A percentile compares a stretch with the other conserved stretches of the same genome.
These are phyloP conservation scores for Corynorhinus townsendii DNA, from an alignment of 2,113 vertebrate species.

Conservation along the genomic window DNA sequence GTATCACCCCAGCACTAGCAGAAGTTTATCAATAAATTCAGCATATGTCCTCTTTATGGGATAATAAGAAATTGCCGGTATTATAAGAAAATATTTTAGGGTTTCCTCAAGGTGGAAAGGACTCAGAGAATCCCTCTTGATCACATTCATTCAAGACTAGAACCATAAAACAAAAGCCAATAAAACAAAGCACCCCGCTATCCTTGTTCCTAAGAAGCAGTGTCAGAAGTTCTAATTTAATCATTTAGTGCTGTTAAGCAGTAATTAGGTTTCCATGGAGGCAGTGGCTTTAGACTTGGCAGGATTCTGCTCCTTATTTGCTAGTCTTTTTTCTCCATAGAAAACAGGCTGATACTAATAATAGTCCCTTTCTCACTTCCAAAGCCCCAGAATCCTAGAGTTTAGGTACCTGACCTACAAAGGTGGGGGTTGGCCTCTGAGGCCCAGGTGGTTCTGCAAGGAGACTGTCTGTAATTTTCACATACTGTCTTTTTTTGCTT, in stretches of 20 bases:
- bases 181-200: background rate
- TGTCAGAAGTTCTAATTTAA: background rate
- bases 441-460: background rate
- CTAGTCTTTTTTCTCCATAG: background rate
- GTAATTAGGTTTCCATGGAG: background rate
- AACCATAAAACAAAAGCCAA: constrained; percentile 4
- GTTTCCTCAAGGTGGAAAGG: constrained; percentile 11
- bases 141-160: background rate
- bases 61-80: background rate
- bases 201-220: background rate
- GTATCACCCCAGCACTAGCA: background rate
- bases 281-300: background rate
- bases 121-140: constrained; percentile 12
- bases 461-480: background rate
- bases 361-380: background rate
- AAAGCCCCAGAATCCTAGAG: background rate
- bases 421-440: background rate
- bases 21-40: constrained; percentile 8
- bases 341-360: background rate
- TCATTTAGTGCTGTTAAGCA: background rate
- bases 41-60: background rate
- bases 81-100: background rate
- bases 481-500: background rate
- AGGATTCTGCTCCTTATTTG: background rate
- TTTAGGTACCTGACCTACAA: background rate